These are phyloP conservation scores for Phaenicophaeus curvirostris DNA, from an alignment of 2,797 vertebrate genomes.

Conservation along the genomic window DNA sequence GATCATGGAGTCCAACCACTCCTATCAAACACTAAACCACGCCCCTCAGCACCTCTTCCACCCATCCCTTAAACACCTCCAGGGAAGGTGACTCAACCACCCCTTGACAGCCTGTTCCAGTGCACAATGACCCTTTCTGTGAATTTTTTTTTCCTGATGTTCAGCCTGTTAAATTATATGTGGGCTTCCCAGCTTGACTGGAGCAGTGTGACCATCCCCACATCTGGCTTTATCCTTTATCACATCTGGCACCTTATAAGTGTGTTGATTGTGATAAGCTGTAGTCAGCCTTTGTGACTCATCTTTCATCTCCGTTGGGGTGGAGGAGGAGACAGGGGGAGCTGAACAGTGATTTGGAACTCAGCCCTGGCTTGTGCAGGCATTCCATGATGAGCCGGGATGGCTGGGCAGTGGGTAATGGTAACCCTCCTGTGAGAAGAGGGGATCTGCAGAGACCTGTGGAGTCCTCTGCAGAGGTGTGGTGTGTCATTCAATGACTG, in stretches of 20 bases:
- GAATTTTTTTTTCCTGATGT: too few species aligned
- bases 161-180: too few species aligned
- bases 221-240: not conserved
- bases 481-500: rapidly evolving
- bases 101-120: too few species aligned
- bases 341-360: rapidly evolving
- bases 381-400: rapidly evolving
- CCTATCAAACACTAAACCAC: too few species aligned
- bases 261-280: rapidly evolving
- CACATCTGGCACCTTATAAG: too few species aligned
- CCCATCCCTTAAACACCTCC: too few species aligned
- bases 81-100: too few species aligned
- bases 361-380: not conserved
- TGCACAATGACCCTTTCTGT: too few species aligned
- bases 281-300: not conserved
- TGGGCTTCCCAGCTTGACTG: not conserved
- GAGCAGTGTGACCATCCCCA: not conserved
- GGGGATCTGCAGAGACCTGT: too few species aligned
- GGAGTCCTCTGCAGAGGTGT: not conserved
- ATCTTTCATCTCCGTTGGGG: rapidly evolving
- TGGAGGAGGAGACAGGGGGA: not conserved
- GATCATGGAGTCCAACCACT: too few species aligned
- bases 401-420: not conserved
- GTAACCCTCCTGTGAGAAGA: not conserved
- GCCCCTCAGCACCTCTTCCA: too few species aligned